Evolutionary conservation across 2,797 vertebrate species (phyloP).

Genomic region (Notoglanidium macrostoma): DNA sequence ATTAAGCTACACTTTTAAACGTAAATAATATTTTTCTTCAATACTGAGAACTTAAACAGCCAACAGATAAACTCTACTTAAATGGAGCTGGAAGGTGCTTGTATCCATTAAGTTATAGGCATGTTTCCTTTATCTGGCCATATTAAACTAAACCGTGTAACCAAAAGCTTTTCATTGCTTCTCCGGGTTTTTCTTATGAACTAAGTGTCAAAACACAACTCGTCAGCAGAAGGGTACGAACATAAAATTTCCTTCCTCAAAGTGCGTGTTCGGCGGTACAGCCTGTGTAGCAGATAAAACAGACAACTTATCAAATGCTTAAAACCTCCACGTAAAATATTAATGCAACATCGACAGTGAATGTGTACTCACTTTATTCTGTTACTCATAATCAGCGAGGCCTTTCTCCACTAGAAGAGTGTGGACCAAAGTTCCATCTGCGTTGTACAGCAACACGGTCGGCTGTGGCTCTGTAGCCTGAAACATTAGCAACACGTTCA

Average conservation of each 20-base stretch:
- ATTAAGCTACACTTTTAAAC: no score
- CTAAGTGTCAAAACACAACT: background rate
- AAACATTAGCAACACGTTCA: conserved; percentile 9
- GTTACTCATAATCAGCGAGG: conserved; percentile 79
- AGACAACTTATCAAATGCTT: no score
- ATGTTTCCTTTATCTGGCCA: background rate
- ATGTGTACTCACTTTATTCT: background rate
- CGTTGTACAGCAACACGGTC: conserved; percentile 79
- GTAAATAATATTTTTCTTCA: background rate
- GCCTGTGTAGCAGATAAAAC: background rate
- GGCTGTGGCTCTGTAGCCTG: conserved; percentile 73
- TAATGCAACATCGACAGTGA: background rate
- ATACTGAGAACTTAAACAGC: background rate
- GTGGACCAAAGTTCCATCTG: conserved; percentile 74
- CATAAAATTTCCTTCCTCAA: background rate
- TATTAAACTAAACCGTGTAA: background rate
- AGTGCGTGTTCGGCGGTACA: background rate
- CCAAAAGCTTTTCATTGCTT: background rate
- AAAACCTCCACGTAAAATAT: no score
- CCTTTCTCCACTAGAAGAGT: conserved; percentile 81
- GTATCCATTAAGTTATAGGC: background rate
- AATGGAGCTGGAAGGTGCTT: background rate
- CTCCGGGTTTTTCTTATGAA: background rate
- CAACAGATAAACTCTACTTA: background rate
- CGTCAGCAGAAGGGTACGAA: background rate